phyloP scores from a whole-genome alignment of 35 echinoderm and acorn worm species.

The Diadema setosum region DNA sequence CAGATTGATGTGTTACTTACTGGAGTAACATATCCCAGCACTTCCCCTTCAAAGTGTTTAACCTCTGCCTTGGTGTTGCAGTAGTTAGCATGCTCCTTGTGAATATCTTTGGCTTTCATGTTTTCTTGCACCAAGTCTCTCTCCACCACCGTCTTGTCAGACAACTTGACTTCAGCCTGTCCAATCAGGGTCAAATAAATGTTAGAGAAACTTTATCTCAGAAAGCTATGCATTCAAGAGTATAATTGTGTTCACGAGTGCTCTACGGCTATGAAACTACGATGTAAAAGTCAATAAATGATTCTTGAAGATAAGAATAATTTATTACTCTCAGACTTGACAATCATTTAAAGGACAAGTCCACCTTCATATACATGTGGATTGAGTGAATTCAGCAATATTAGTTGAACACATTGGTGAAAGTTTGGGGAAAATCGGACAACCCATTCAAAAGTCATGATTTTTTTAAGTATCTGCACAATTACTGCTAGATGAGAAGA shows the following conservation, averaged over 20 bases:
- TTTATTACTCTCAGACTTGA: neutral
- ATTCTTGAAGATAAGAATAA: neutral
- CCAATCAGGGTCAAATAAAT: neutral
- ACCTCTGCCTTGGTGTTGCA: slow-evolving; percentile 69
- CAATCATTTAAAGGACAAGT: too few species aligned
- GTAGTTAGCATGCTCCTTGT: slow-evolving; percentile 83
- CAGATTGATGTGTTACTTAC: slow-evolving; percentile 52
- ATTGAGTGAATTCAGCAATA: too few species aligned
- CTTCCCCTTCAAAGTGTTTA: slow-evolving; percentile 58
- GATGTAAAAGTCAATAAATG: neutral
- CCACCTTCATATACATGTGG: too few species aligned
- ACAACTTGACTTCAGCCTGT: slow-evolving; percentile 71
- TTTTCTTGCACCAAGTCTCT: slow-evolving; percentile 73
- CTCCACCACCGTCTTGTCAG: slow-evolving; percentile 75
- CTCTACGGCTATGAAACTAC: neutral
- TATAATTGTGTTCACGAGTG: neutral
- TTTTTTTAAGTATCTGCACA: too few species aligned
- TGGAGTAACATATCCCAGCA: slow-evolving; percentile 94
- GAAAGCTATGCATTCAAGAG: neutral
- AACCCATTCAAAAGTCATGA: too few species aligned
- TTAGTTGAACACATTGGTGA: too few species aligned
- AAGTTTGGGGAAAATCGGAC: too few species aligned
- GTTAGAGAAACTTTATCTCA: neutral
- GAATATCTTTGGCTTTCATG: slow-evolving; percentile 71
- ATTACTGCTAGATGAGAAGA: too few species aligned